These are phyloP conservation scores for Mythimna ferrago DNA, from an alignment of 2,888 invertebrate genomes.

Conservation along the genomic window DNA sequence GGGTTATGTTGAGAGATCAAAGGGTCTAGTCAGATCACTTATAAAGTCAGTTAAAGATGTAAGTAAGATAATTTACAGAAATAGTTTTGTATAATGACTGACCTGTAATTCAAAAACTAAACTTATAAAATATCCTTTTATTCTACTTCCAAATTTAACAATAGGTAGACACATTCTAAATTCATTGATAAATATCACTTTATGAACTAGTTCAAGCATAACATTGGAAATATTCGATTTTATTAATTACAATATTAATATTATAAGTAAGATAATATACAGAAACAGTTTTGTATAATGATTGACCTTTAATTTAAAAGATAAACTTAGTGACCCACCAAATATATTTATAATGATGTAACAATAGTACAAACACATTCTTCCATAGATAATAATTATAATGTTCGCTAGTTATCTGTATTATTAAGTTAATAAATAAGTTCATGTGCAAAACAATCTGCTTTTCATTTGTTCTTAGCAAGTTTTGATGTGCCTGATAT, in stretches of 20 bases:
- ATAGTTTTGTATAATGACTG: not conserved
- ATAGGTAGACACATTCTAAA: too few relatives aligned
- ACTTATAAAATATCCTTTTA: not conserved
- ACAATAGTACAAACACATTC: conserved; percentile 11
- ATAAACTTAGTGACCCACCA: conserved; percentile 25
- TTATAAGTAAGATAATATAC: not conserved
- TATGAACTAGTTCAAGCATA: too few relatives aligned
- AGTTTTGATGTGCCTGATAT: not conserved
- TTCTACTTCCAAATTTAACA: too few relatives aligned
- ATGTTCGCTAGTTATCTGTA: conserved; percentile 4
- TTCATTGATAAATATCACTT: too few relatives aligned
- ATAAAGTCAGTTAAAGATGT: not conserved
- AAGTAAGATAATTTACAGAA: not conserved
- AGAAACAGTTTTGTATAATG: not conserved
- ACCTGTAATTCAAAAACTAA: conserved; percentile 22
- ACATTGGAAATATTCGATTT: too few relatives aligned
- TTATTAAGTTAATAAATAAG: not conserved
- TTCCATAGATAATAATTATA: conserved; percentile 35
- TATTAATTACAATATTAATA: too few relatives aligned
- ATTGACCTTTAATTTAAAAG: conserved; percentile 10
- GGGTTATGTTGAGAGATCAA: conserved; percentile 30
- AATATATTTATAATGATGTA: conserved; percentile 25
- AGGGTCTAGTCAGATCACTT: conserved; percentile 26
- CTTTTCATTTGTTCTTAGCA: conserved; percentile 1
- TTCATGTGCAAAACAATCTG: not conserved